Evolutionary conservation across 2,797 vertebrate genomes (phyloP).

Genomic region (Sebastes steindachneri): DNA sequence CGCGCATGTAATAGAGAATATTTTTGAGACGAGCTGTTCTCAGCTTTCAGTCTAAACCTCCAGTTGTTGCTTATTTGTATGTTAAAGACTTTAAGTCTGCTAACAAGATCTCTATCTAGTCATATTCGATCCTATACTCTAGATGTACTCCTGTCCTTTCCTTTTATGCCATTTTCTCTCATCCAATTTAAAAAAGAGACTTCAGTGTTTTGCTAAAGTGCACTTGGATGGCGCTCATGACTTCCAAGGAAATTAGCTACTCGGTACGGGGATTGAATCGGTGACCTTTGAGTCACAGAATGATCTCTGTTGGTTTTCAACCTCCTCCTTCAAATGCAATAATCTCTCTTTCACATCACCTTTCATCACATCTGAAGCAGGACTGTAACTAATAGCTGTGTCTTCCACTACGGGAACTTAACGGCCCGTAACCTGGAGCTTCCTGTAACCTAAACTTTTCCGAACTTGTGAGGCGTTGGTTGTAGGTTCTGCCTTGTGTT

Average conservation of each 20-base stretch:
- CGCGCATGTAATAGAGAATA: not conserved
- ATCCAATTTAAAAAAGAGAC: constrained; percentile 10
- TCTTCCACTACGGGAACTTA: not conserved
- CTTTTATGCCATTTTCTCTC: constrained; percentile 2
- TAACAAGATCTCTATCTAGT: constrained; percentile 24
- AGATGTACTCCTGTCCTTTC: not conserved
- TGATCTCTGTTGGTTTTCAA: constrained; percentile 2
- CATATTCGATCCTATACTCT: not conserved
- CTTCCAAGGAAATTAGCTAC: not conserved
- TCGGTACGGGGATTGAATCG: not conserved
- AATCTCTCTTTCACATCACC: not conserved
- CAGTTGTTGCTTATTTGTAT: constrained; percentile 34
- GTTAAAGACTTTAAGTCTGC: constrained; percentile 26
- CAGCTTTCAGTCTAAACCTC: constrained; percentile 20
- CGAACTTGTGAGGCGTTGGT: not conserved
- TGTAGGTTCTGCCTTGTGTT: not conserved
- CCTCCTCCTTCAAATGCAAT: not conserved
- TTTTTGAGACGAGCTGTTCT: constrained; percentile 30
- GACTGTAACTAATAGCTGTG: not conserved
- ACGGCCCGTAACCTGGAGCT: not conserved
- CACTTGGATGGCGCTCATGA: not conserved
- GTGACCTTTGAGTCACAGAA: constrained; percentile 22
- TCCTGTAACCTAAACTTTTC: not conserved
- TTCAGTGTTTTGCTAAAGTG: constrained; percentile 2
- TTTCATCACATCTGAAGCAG: not conserved